Conservation (phyloP, 2,113 vertebrate species). For the Rhea pennata region DNA sequence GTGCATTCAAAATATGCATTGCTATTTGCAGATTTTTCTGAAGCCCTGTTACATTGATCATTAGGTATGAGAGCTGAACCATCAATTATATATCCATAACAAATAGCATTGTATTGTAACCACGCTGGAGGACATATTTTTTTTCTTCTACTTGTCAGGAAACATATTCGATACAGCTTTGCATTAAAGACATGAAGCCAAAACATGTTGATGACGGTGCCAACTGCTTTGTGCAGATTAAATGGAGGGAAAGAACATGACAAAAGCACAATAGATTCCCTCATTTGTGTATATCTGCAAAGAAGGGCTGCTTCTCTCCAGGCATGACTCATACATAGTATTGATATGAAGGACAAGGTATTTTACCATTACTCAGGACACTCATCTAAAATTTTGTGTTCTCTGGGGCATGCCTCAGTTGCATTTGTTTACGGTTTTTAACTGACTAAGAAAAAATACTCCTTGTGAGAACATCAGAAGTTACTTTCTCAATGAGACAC, state of each 20-base stretch:
- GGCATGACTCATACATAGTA: background rate
- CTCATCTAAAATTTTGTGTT: background rate
- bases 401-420: background rate
- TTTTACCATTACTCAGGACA: background rate
- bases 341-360: background rate
- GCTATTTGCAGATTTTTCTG: background rate
- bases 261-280: background rate
- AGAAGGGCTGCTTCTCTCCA: background rate
- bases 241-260: background rate
- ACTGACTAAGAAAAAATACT: background rate
- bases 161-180: background rate
- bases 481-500: background rate
- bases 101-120: background rate
- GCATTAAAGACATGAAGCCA: background rate
- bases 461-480: background rate
- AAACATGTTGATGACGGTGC: background rate
- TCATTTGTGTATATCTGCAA: background rate
- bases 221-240: background rate
- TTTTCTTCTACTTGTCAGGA: background rate
- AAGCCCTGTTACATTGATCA: fast-evolving
- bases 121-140: background rate
- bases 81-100: background rate
- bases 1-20: background rate
- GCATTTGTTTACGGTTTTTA: background rate
- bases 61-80: background rate